Conservation (phyloP, 2,888 invertebrate species). For the Nemotelus pantherinus region DNA sequence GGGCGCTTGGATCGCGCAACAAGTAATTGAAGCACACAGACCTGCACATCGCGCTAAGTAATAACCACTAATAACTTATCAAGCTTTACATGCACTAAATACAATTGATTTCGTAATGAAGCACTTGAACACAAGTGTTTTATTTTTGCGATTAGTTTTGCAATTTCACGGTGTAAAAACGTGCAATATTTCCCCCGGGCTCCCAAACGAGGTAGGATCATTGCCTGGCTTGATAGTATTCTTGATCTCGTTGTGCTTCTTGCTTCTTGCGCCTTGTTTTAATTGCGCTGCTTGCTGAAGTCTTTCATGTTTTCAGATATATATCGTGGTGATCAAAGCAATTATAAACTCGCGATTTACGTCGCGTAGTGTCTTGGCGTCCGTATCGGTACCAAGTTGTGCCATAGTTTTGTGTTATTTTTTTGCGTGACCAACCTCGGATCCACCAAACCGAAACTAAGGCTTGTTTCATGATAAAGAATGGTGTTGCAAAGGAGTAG, state of each 20-base stretch:
- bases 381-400: conserved; percentile 36
- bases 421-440: conserved; percentile 42
- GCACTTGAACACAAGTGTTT: conserved; percentile 15
- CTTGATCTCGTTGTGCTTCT: neutral
- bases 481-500: neutral
- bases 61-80: conserved; percentile 31
- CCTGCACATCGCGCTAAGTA: neutral
- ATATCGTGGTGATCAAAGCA: conserved; percentile 33
- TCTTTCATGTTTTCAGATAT: conserved; percentile 28
- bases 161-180: conserved; percentile 19
- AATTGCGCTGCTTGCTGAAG: neutral
- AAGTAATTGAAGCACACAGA: neutral
- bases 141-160: neutral
- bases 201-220: conserved; percentile 10
- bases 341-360: conserved; percentile 35
- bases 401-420: neutral
- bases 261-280: neutral
- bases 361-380: conserved; percentile 32
- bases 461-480: neutral
- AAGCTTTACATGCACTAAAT: conserved; percentile 39
- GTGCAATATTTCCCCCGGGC: neutral
- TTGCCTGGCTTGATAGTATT: too few relatives aligned
- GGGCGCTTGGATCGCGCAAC: conserved; percentile 37
- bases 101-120: conserved; percentile 38
- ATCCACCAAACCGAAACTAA: conserved; percentile 12